Conservation (phyloP, 1,140 invertebrate species). For the Bombyx mori region ASM3026992v2 NC_085133.1:3488001-3488500, state of each 20-base stretch:
- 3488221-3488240: conserved; percentile 48
- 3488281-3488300: conserved; percentile 2
- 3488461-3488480: conserved; percentile 10
- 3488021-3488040: too few relatives aligned
- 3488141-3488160: conserved; percentile 50
- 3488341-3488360: background rate
- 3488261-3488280: conserved; percentile 17
- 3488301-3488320: conserved; percentile 25
- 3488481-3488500: conserved; percentile 33
- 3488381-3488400: conserved; percentile 6
- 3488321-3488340: background rate
- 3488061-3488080: too few relatives aligned
- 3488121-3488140: conserved; percentile 40
- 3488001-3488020: too few relatives aligned
- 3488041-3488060: too few relatives aligned
- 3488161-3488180: conserved; percentile 55
- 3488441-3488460: conserved; percentile 4
- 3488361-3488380: background rate
- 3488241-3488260: conserved; percentile 40
- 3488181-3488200: conserved; percentile 40
- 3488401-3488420: conserved; percentile 3
- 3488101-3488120: background rate
- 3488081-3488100: background rate
- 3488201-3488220: conserved; percentile 39
- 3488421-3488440: conserved; percentile 2